Evolutionary conservation across 2,113 vertebrate species (phyloP).

Genomic region (Hyperopisus bebe): DNA sequence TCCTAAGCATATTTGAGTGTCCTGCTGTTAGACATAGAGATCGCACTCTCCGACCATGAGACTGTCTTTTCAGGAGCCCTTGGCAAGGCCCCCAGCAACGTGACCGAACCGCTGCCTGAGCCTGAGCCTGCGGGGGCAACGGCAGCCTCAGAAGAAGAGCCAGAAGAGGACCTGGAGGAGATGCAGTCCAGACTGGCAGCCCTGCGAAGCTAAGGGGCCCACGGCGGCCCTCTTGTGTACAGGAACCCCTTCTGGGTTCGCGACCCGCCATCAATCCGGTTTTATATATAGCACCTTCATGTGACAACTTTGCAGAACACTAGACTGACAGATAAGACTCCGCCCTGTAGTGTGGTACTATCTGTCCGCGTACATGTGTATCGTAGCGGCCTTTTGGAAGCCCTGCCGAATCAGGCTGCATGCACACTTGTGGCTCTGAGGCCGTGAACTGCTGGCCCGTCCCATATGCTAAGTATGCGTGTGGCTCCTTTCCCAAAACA

Average conservation of each 20-base stretch:
- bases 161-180: constrained; percentile 86
- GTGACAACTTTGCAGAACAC: constrained; percentile 7
- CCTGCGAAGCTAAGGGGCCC: constrained; percentile 73
- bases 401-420: neutral
- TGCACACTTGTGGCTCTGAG: neutral
- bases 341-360: neutral
- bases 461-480: neutral
- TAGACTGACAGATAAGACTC: neutral
- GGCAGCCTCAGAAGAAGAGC: constrained; percentile 71
- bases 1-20: neutral
- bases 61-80: constrained; percentile 71
- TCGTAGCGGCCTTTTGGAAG: neutral
- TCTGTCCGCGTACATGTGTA: neutral
- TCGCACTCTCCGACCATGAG: neutral
- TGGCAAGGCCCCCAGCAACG: constrained; percentile 93
- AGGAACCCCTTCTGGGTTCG: neutral
- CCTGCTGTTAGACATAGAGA: neutral
- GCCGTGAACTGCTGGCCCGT: too few species aligned
- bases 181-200: constrained; percentile 92
- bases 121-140: constrained; percentile 61
- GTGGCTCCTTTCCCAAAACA: neutral
- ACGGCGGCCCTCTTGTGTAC: neutral
- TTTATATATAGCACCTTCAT: neutral
- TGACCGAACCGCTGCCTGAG: constrained; percentile 85
- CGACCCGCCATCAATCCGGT: neutral